phyloP scores from a whole-genome alignment of 2,888 invertebrate species.

The Sinodicranocentrus sp. region DNA sequence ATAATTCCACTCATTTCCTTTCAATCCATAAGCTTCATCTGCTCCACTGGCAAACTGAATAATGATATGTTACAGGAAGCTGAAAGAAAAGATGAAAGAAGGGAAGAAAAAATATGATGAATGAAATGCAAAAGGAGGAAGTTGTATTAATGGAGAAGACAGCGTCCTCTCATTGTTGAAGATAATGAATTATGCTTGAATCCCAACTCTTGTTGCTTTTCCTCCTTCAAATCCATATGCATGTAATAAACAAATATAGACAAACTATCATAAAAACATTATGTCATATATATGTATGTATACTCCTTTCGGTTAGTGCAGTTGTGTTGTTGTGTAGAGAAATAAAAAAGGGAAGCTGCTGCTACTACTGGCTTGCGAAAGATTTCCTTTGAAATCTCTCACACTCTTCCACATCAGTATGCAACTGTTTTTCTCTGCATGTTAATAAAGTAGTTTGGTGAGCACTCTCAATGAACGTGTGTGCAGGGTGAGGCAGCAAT shows the following conservation, averaged over 20 bases:
- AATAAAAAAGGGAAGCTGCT: background rate
- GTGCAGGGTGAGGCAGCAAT: too few species aligned
- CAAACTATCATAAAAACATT: background rate
- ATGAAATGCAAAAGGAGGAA: slow-evolving; percentile 44
- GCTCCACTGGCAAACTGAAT: background rate
- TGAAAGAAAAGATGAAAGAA: slow-evolving; percentile 28
- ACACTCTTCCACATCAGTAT: too few species aligned
- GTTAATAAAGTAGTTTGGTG: slow-evolving; percentile 31
- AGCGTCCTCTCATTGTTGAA: background rate
- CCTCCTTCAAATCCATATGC: too few species aligned
- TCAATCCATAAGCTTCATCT: background rate
- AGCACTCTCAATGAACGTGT: background rate
- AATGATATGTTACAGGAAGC: slow-evolving; percentile 64
- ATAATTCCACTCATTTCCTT: too few species aligned
- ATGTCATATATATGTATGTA: background rate
- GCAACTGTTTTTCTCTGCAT: slow-evolving; percentile 5
- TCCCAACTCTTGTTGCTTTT: background rate
- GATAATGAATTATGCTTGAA: background rate
- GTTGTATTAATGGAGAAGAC: slow-evolving; percentile 20
- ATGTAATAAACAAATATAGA: too few species aligned
- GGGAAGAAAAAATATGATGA: slow-evolving; percentile 21
- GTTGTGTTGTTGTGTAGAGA: background rate
- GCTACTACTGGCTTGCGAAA: background rate
- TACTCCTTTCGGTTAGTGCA: background rate
- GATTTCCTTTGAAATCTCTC: background rate